Evolutionary conservation across 1,140 invertebrate species (phyloP).

Genomic region (Rhysida immarginata): DNA sequence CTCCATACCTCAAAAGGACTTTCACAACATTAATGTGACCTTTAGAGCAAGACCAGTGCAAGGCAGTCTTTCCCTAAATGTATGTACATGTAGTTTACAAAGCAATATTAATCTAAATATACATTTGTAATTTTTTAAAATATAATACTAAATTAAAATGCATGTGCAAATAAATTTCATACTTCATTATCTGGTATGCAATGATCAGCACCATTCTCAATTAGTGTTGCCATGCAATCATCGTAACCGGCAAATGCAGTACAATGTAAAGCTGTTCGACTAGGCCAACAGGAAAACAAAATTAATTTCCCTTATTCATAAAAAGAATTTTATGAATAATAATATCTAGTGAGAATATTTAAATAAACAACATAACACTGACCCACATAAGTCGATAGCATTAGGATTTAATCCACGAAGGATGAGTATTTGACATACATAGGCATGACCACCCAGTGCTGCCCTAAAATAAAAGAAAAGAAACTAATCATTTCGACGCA

Average conservation of each 20-base stretch:
- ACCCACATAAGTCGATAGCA: conserved; percentile 28
- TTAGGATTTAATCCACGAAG: conserved; percentile 30
- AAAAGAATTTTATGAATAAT: no score
- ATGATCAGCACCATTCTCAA: conserved; percentile 28
- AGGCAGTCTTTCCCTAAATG: conserved; percentile 29
- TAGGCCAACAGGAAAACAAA: not conserved
- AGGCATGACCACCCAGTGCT: conserved; percentile 32
- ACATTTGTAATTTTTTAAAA: no score
- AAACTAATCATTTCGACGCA: no score
- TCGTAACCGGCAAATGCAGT: conserved; percentile 30
- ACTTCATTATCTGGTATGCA: conserved; percentile 31
- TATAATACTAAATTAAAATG: conserved; percentile 2
- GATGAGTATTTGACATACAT: conserved; percentile 32
- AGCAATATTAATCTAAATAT: no score
- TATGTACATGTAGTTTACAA: no score
- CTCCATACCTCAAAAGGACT: conserved; percentile 27
- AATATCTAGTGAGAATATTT: no score
- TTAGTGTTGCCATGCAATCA: conserved; percentile 31
- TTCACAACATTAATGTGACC: conserved; percentile 30
- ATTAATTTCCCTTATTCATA: conserved; percentile 12
- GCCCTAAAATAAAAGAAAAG: conserved; percentile 22
- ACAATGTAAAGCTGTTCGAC: conserved; percentile 31
- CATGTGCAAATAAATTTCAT: conserved; percentile 2
- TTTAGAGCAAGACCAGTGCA: conserved; percentile 32
- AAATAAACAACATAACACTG: no score